These are phyloP conservation scores for Sebastes diaconus DNA, from an alignment of 2,797 vertebrate genomes.

Conservation along the genomic window DNA sequence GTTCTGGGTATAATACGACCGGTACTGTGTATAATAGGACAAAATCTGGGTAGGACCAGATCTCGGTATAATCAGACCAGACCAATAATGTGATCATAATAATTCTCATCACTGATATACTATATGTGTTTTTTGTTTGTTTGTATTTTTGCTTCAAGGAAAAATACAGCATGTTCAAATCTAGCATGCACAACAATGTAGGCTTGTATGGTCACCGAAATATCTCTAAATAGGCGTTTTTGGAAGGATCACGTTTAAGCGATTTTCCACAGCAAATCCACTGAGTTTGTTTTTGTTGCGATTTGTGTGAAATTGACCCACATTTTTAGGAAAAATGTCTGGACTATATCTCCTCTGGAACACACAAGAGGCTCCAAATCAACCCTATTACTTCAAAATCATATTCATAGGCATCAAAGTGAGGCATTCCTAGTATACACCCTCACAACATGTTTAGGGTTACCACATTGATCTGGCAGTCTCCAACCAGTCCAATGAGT, in stretches of 20 bases:
- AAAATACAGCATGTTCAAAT: background rate
- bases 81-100: background rate
- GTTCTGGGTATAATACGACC: fast-evolving
- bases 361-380: background rate
- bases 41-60: background rate
- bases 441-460: background rate
- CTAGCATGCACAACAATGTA: background rate
- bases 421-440: background rate
- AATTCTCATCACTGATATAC: background rate
- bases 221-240: background rate
- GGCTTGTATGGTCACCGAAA: background rate
- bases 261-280: background rate
- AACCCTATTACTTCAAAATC: background rate
- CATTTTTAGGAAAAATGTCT: background rate
- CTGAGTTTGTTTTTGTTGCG: background rate
- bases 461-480: background rate
- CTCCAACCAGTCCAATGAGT: background rate
- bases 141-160: background rate
- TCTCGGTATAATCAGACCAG: background rate
- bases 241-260: background rate
- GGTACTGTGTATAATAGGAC: background rate
- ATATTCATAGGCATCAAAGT: background rate
- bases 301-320: background rate
- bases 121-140: background rate
- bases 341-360: background rate